Conservation (phyloP, 1,140 invertebrate genomes). For the Steinernema khuongi region DNA sequence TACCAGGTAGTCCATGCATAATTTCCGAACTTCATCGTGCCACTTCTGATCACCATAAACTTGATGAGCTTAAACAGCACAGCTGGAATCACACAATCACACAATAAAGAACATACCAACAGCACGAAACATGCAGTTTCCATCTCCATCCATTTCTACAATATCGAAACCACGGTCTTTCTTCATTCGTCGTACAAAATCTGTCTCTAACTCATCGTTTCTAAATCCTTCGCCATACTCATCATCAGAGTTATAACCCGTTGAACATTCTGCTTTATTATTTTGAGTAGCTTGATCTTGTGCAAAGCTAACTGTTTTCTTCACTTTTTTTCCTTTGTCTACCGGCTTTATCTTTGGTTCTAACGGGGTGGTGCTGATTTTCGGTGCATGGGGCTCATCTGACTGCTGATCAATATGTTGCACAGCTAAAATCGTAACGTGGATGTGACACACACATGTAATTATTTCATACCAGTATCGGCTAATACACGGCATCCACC, state of each 20-base stretch:
- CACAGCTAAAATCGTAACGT: no score
- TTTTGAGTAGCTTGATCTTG: not conserved
- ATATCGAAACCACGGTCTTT: conserved; percentile 69
- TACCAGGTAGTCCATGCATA: conserved; percentile 90
- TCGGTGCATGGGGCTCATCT: no score
- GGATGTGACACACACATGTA: not conserved
- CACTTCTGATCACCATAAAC: conserved; percentile 88
- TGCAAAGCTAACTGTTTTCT: no score
- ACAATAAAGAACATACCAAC: conserved; percentile 64
- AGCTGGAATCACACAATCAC: not conserved
- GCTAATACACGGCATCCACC: not conserved
- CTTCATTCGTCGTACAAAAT: conserved; percentile 61
- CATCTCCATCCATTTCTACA: conserved; percentile 84
- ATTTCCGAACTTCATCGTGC: conserved; percentile 75
- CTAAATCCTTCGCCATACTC: conserved; percentile 46
- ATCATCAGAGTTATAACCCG: conserved; percentile 47
- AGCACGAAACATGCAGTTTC: conserved; percentile 83
- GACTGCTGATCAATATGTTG: no score
- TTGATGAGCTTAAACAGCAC: conserved; percentile 70
- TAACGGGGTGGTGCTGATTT: no score
- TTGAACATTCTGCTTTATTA: not conserved
- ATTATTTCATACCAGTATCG: not conserved
- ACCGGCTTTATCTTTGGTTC: no score
- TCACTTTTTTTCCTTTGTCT: no score
- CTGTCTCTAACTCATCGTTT: conserved; percentile 60